Percentiles rank a stretch among this genome's conserved stretches.
These are phyloP conservation scores for Megamerina dolium DNA, from an alignment of 2,888 invertebrate species.

Conservation along the genomic window DNA sequence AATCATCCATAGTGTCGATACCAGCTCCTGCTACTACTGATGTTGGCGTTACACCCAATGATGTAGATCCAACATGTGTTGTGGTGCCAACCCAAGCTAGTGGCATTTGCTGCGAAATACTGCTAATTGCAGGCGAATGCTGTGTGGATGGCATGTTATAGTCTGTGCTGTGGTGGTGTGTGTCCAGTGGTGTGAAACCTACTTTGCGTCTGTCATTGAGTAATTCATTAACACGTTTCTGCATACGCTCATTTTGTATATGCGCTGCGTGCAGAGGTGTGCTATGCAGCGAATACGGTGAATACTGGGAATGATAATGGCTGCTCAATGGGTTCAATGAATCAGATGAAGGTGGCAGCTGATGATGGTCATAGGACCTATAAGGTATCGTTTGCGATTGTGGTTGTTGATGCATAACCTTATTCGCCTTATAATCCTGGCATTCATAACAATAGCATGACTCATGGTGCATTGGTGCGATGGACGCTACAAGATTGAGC, in stretches of 20 bases:
- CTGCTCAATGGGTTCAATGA: slow-evolving; percentile 18
- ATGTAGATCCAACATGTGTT: slow-evolving; percentile 8
- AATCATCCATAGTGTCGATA: slow-evolving; percentile 17
- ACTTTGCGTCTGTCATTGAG: slow-evolving; percentile 44
- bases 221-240: slow-evolving; percentile 45
- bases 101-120: slow-evolving; percentile 15
- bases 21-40: slow-evolving; percentile 14
- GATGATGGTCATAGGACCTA: slow-evolving; percentile 31
- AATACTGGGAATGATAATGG: slow-evolving; percentile 28
- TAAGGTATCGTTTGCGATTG: slow-evolving; percentile 17
- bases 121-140: slow-evolving; percentile 29
- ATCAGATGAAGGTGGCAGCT: slow-evolving; percentile 11
- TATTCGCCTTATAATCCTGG: slow-evolving; percentile 39
- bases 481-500: slow-evolving; percentile 11
- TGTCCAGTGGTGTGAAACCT: slow-evolving; percentile 44
- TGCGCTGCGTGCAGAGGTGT: slow-evolving; percentile 34
- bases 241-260: slow-evolving; percentile 44
- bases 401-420: slow-evolving; percentile 21
- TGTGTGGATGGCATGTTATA: slow-evolving; percentile 14
- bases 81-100: slow-evolving; percentile 11
- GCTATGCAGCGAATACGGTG: slow-evolving; percentile 23
- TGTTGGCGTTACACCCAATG: slow-evolving; percentile 8
- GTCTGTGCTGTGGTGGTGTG: slow-evolving; percentile 12
- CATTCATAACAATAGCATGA: slow-evolving; percentile 48
- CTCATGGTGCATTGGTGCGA: slow-evolving; percentile 37